Conservation (phyloP, 1,140 invertebrate genomes). For the Lineus longissimus region DNA sequence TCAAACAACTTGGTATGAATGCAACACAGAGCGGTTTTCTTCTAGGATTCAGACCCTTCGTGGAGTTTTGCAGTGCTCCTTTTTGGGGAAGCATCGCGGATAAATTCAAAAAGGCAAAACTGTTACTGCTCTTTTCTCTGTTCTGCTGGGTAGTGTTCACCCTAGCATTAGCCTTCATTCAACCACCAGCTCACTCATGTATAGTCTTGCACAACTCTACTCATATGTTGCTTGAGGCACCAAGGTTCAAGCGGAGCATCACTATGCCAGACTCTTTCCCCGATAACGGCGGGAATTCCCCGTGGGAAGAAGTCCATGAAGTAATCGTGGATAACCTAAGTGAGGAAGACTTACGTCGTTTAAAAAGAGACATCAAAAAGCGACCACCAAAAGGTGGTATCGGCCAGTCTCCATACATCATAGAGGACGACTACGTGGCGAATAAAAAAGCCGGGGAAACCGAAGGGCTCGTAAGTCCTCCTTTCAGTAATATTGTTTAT, state of each 20-base stretch:
- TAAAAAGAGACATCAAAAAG: neutral
- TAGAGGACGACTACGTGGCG: conserved; percentile 65
- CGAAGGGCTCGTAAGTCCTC: conserved; percentile 80
- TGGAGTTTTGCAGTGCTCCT: conserved; percentile 95
- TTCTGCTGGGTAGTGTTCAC: conserved; percentile 96
- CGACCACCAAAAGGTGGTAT: neutral
- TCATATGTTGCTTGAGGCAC: conserved; percentile 53
- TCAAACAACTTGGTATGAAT: conserved; percentile 98
- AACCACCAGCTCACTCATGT: conserved; percentile 86
- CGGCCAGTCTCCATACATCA: conserved; percentile 42
- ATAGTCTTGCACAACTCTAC: conserved; percentile 67
- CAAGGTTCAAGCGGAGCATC: conserved; percentile 4
- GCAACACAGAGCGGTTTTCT: conserved; percentile 88
- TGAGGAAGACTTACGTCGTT: neutral
- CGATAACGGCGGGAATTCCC: neutral
- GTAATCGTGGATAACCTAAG: neutral
- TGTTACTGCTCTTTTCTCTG: conserved; percentile 82
- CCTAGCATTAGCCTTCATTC: conserved; percentile 87
- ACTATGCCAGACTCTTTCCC: neutral
- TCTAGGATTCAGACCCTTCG: conserved; percentile 73
- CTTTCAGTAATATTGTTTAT: conserved; percentile 92
- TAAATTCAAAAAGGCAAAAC: conserved; percentile 59
- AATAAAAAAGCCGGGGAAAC: conserved; percentile 61
- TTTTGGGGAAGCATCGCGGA: conserved; percentile 97
- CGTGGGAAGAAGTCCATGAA: neutral